phyloP scores from a whole-genome alignment of 1,140 invertebrate genomes.

The Pteromalus puparum region DNA sequence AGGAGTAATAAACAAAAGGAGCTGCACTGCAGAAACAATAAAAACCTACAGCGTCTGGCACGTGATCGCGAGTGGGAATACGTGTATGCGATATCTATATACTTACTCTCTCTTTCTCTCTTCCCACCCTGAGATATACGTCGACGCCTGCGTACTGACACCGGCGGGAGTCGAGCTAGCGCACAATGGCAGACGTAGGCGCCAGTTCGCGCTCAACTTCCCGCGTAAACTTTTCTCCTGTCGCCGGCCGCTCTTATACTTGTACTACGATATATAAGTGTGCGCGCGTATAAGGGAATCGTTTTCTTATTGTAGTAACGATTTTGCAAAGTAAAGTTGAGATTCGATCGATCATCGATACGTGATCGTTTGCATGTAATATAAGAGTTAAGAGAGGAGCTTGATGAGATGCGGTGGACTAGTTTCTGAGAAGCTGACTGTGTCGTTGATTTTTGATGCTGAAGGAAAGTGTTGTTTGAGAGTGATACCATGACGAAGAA shows the following conservation, averaged over 20 bases:
- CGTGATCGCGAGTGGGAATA: neutral
- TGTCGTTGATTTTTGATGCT: neutral
- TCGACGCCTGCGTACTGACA: neutral
- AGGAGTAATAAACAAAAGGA: neutral
- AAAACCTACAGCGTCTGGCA: neutral
- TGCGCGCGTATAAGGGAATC: too few species aligned
- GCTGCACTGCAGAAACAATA: neutral
- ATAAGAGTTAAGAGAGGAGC: too few species aligned
- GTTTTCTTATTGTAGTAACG: too few species aligned
- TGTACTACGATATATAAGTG: too few species aligned
- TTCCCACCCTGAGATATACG: neutral
- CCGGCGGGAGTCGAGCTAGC: neutral
- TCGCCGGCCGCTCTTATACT: neutral
- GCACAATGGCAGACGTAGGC: neutral
- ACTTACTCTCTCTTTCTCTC: neutral
- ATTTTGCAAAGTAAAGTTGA: too few species aligned
- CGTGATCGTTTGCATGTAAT: too few species aligned
- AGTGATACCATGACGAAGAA: neutral
- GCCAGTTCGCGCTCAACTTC: conserved; percentile 16
- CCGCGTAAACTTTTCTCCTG: conserved; percentile 9
- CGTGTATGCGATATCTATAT: neutral
- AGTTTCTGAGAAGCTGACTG: too few species aligned
- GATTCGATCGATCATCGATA: too few species aligned
- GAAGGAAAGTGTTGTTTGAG: too few species aligned
- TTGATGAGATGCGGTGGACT: too few species aligned